Evolutionary conservation across 2,888 invertebrate genomes (phyloP), one percentile per base, ranked within the genome.

Genomic region (Harpalus rubripes): DNA sequence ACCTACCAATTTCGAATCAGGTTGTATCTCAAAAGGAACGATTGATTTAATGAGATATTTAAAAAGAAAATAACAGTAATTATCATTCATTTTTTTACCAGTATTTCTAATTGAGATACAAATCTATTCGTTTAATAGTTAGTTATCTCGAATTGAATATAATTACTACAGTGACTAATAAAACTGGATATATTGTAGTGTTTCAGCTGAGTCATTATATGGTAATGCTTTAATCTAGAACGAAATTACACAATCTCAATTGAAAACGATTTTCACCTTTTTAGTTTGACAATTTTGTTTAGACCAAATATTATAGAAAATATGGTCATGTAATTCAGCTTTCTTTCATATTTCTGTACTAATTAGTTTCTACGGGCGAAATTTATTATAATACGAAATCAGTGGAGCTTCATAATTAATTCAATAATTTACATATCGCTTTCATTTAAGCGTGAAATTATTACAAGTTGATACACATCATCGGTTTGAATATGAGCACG

Each of bases 361-460:
- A 41, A 44, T 72, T 72, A 72, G 44, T 44, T 44, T 41, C 72
- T 16, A 44, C 32, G 26, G 15, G 10, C 32, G 12, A 44, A 44
- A 74, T 74, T 6, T 74, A 74, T 44, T 18, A 74, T 74, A 74
- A 68, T 44, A 16, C 44, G 18, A 18, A 15, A 41, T 16, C 18
- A 41, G 41, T 74, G 72, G 44, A 74, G 72, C 72, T 10, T 41
- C 41, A 74, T 74, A 74, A 74, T 74, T 41, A 74, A 74, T 74
- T 74, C 22, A 44, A 74, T 74, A 74, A 74, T 74, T 74, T 74
- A 44, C 72, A 74, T 74, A 74, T 74, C 8, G 72, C 44, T 74
- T 74, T 44, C 72, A 74, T 44, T 16, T 52, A 18, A n/a, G 8
- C 15, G 10, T 44, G 72, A 16, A 74, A 41, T 74, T 8, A 74